phyloP scores from a whole-genome alignment of 2,113 vertebrate species.

The Callochromis pleurospilus region DNA sequence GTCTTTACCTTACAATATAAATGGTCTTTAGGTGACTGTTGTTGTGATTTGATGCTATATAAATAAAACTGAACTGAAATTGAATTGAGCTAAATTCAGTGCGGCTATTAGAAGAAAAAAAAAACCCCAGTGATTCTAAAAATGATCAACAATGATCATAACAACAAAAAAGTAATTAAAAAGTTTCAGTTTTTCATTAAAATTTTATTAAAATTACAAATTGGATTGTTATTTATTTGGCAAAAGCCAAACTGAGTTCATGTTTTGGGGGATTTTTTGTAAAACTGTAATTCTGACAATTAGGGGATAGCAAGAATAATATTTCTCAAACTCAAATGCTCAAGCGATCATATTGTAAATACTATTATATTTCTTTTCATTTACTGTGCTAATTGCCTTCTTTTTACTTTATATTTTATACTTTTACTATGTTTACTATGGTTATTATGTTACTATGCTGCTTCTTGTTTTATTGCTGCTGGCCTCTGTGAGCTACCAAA shows the following conservation, averaged over 20 bases:
- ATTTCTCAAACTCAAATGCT: neutral
- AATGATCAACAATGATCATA: neutral
- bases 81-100: neutral
- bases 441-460: neutral
- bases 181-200: neutral
- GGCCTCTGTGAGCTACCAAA: neutral
- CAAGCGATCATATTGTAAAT: neutral
- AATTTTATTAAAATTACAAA: neutral
- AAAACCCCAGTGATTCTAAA: neutral
- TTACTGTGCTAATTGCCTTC: neutral
- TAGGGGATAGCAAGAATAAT: rapidly evolving
- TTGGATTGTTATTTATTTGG: neutral
- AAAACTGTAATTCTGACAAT: neutral
- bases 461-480: neutral
- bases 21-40: neutral
- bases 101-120: neutral
- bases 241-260: neutral
- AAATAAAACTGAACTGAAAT: neutral
- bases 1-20: neutral
- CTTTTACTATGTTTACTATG: neutral
- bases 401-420: neutral
- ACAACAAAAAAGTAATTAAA: neutral
- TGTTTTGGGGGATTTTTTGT: neutral
- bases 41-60: neutral
- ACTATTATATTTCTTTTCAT: neutral